Base-by-base conservation (phyloP, 1,140 invertebrate species). In the Pseudomyrmex sp. region DNA sequence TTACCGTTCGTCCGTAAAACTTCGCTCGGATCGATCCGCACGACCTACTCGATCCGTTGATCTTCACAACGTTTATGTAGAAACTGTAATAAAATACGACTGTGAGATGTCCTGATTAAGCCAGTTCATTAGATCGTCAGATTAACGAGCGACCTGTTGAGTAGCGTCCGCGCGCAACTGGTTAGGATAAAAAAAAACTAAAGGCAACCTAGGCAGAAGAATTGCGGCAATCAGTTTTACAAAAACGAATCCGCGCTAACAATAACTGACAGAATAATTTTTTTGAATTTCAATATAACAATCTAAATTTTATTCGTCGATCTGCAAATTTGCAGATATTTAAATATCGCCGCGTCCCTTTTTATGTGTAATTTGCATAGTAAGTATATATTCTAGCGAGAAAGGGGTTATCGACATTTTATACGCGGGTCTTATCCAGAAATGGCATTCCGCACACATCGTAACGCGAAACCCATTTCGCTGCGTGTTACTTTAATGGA, bases 401-500 rank as follows among this genome's bases (percentile, higher is more conserved):
- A 35, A 3, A 35, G 35, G 35, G 35, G 35, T 7, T 35, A 35
- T 35, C 35, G 35, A 35, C 35, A 35, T 75, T 75, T 63, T 26
- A 26, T n/a, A 44, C 52, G 35, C 61, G 58, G 5, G 12, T 69
- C 18, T 79, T 26, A 77, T 59, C 15, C 23, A 20, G 44, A 26
- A 59, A 50, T 18, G 20, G 10, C 58, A 52, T 82, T 74, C 23
- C 65, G 65, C 61, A 15, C 50, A 7, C 52, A 13, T 13, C 26
- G 12, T 52, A 61, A 66, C 56, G 48, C 46, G 2, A 18, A 66
- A 20, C 48, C 44, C 63, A 68, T 85, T 70, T 85, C 77, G 23
- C 61, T 20, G 46, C 26, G 35, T 65, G 83, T 75, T 84, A 56
- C 72, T 86, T 68, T 68, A 62, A 85, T 35, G 35, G 35, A 35